Conservation (phyloP, 2,113 vertebrate species). For the Corythaeola cristata region DNA sequence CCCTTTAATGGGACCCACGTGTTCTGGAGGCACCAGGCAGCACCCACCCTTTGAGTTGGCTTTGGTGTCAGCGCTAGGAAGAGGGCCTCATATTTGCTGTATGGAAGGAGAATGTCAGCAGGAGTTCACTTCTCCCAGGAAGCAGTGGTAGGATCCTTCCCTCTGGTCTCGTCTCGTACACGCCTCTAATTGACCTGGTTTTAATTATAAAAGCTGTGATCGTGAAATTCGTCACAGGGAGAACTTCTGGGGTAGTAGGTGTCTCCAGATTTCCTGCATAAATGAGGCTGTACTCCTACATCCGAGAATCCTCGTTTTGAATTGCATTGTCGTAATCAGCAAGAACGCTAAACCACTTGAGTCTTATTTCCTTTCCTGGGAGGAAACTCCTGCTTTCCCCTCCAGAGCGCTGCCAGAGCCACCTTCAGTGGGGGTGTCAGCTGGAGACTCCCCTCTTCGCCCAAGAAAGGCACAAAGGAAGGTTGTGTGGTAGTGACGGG, state of each 20-base stretch:
- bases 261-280: background rate
- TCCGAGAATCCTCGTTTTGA: background rate
- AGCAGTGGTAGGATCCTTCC: background rate
- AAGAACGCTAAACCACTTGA: background rate
- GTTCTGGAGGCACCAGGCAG: background rate
- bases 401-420: background rate
- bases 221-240: background rate
- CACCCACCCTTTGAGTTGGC: background rate
- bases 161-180: background rate
- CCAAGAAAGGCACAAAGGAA: rapidly evolving
- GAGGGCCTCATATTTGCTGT: background rate
- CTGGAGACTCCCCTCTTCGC: background rate
- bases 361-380: background rate
- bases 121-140: background rate
- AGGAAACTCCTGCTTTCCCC: background rate
- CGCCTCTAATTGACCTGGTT: background rate
- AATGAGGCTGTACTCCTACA: background rate
- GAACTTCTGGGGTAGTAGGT: background rate
- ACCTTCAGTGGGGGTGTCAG: rapidly evolving
- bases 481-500: background rate
- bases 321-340: background rate
- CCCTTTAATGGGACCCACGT: rapidly evolving
- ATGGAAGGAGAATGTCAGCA: rapidly evolving
- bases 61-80: background rate
- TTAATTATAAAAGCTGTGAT: background rate